Conservation (phyloP, 2,888 invertebrate genomes). For the Scaptodrosophila latifasciaeformis region DNA sequence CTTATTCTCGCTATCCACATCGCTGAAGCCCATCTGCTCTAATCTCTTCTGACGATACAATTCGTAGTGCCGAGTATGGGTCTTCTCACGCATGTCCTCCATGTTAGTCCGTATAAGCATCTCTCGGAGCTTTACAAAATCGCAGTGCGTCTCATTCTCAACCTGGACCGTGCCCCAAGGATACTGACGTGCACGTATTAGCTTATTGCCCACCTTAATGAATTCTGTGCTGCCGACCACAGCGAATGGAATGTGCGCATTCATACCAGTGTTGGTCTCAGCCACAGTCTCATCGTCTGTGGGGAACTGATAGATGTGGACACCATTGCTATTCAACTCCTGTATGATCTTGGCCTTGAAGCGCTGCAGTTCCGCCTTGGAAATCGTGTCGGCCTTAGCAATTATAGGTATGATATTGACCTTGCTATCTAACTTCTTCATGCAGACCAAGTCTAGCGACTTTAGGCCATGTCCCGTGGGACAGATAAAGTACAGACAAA, state of each 20-base stretch:
- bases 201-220: constrained; percentile 96
- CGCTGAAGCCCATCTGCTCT: constrained; percentile 96
- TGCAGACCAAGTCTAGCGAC: constrained; percentile 97
- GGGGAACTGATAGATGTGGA: constrained; percentile 98
- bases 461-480: constrained; percentile 96
- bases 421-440: constrained; percentile 99
- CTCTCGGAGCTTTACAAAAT: constrained; percentile 98
- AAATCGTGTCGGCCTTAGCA: constrained; percentile 99
- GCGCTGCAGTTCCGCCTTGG: constrained; percentile 96
- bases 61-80: constrained; percentile 97
- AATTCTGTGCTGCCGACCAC: constrained; percentile 99
- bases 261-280: constrained; percentile 92
- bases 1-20: constrained; percentile 93
- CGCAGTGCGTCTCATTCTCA: constrained; percentile 99
- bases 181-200: constrained; percentile 96
- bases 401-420: constrained; percentile 99
- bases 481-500: constrained; percentile 98
- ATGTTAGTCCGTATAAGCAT: constrained; percentile 99
- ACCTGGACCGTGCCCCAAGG: constrained; percentile 99
- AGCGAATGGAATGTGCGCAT: constrained; percentile 95
- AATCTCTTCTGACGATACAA: constrained; percentile 92
- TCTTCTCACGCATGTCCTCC: constrained; percentile 99
- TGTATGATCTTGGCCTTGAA: constrained; percentile 97
- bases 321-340: constrained; percentile 94
- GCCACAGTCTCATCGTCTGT: constrained; percentile 97